Percentiles rank a stretch among this genome's conserved stretches.
phyloP scores from a whole-genome alignment of 2,888 invertebrate genomes.

The Crossocerus cetratus region DNA sequence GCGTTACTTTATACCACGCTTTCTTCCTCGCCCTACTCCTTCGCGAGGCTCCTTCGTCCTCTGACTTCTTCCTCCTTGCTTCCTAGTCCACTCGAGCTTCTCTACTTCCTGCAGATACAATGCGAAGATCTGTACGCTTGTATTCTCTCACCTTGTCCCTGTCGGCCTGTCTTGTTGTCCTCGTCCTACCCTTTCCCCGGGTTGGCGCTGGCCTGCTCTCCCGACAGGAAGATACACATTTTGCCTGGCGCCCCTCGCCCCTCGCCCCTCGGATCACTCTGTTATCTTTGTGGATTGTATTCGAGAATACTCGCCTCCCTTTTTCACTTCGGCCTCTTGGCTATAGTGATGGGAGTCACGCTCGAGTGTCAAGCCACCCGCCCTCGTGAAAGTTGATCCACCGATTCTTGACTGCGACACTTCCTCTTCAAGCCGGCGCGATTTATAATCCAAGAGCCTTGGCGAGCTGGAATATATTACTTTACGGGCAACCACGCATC shows the following conservation, averaged over 20 bases:
- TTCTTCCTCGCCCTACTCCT: constrained; percentile 4
- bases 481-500: no score
- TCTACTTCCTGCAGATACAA: neutral
- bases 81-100: neutral
- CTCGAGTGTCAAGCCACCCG: no score
- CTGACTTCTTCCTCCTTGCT: constrained; percentile 3
- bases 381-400: no score
- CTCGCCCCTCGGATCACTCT: neutral
- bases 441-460: no score
- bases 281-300: no score
- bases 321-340: no score
- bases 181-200: neutral
- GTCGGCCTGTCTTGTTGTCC: neutral
- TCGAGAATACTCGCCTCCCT: no score
- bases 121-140: no score
- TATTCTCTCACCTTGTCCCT: constrained; percentile 3
- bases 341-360: no score
- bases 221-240: neutral
- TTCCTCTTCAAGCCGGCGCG: no score
- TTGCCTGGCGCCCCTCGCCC: neutral
- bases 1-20: constrained; percentile 68
- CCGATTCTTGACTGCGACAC: no score
- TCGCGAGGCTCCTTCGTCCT: constrained; percentile 17
- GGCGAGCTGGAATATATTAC: no score
- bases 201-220: neutral